Evolutionary conservation across 2,113 vertebrate species (phyloP).

Genomic region (Leucopternis melanops): DNA sequence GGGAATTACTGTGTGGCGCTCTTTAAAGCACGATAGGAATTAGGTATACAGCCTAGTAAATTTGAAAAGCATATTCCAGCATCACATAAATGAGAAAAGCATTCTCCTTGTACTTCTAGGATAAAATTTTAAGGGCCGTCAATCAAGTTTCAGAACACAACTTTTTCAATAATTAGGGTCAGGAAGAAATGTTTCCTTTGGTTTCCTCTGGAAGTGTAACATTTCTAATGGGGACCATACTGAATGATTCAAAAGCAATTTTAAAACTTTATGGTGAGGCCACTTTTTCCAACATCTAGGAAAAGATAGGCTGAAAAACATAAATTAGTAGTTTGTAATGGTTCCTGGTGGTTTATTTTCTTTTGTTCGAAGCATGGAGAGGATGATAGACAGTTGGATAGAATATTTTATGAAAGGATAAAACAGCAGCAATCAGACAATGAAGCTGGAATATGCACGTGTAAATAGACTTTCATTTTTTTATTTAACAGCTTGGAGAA

Average conservation of each 20-base stretch:
- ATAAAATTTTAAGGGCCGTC: background rate
- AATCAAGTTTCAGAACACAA: background rate
- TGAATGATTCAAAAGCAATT: background rate
- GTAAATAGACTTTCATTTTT: background rate
- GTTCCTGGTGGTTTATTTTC: background rate
- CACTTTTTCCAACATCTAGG: background rate
- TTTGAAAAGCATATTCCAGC: background rate
- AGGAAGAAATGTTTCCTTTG: background rate
- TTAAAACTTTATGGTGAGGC: background rate
- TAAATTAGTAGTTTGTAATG: background rate
- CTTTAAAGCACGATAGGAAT: background rate
- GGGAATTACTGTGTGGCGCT: background rate
- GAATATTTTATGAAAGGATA: background rate
- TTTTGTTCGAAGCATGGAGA: background rate
- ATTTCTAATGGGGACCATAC: background rate
- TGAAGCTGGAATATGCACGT: background rate
- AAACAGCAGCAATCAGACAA: background rate
- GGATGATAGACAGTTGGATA: background rate
- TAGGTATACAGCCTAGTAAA: background rate
- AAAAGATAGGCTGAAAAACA: background rate
- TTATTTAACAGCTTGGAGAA: background rate
- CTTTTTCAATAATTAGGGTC: background rate
- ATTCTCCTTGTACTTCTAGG: background rate
- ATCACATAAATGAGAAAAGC: background rate
- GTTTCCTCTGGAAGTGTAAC: background rate